Percentiles rank a stretch among this genome's conserved stretches.
These are phyloP conservation scores for Uromys caudimaculatus DNA, from an alignment of 2,797 vertebrate species.

Conservation along the genomic window DNA sequence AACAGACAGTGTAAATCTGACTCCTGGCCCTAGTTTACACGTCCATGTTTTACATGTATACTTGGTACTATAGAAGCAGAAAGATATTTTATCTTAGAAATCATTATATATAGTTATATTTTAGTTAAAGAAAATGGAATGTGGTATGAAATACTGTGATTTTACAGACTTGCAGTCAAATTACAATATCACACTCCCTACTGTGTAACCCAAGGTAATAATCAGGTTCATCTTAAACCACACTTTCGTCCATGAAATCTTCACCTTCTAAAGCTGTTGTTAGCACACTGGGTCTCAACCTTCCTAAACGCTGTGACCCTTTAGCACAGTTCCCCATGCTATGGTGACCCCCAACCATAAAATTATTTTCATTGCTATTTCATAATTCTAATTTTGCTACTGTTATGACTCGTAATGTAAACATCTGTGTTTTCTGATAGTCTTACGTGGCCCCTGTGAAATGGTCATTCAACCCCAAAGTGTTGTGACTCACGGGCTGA, in stretches of 20 bases:
- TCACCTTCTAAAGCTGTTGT: background rate
- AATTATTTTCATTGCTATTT: background rate
- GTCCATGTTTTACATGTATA: slow-evolving; percentile 23
- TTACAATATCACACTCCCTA: background rate
- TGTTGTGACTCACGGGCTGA: background rate
- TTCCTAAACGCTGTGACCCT: background rate
- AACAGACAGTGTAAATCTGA: background rate
- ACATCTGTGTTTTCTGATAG: background rate
- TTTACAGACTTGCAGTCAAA: slow-evolving; percentile 21
- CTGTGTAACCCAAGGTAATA: background rate
- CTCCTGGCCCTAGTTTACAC: background rate
- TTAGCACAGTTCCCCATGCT: background rate
- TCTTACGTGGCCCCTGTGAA: background rate
- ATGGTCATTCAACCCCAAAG: background rate
- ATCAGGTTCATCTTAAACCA: background rate
- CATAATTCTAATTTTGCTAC: background rate
- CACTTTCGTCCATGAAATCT: background rate
- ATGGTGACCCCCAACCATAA: background rate
- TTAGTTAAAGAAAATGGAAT: slow-evolving; percentile 25
- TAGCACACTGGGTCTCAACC: background rate
- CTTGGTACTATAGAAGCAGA: background rate
- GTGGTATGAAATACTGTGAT: background rate
- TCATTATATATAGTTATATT: background rate
- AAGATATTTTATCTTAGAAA: slow-evolving; percentile 48
- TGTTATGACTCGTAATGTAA: background rate